Conservation (phyloP, 37 sponge, comb jelly and placozoan genomes). For the Chondrosia reniformis region DNA sequence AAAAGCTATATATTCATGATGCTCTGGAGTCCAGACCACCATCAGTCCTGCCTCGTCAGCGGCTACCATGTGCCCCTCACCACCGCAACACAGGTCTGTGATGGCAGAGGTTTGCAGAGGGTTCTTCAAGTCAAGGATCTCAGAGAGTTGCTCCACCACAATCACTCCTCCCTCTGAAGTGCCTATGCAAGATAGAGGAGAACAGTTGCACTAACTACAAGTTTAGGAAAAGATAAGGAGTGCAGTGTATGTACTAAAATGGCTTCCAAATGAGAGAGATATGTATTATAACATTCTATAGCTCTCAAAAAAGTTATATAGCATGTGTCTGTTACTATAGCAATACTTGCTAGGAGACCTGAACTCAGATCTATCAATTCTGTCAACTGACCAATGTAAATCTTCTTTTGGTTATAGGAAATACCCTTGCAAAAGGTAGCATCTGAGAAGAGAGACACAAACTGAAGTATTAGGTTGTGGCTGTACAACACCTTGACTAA, state of each 20-base stretch:
- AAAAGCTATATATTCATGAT: background rate
- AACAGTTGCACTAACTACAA: too few species aligned
- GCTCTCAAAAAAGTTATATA: too few species aligned
- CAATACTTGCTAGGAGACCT: too few species aligned
- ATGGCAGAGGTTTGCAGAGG: background rate
- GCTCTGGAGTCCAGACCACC: conserved; percentile 50
- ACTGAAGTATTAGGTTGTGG: background rate
- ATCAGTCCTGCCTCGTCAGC: conserved; percentile 65
- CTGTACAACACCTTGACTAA: background rate
- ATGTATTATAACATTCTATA: too few species aligned
- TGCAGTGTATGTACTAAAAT: too few species aligned
- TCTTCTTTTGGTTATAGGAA: background rate
- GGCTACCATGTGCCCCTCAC: conserved; percentile 34
- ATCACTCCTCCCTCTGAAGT: background rate
- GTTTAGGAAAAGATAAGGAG: too few species aligned
- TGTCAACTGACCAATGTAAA: conserved; percentile 8
- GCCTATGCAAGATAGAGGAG: background rate
- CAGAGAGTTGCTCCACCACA: conserved; percentile 5
- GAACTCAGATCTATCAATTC: too few species aligned
- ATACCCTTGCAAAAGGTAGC: conserved; percentile 6
- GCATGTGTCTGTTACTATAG: too few species aligned
- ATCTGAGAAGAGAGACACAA: background rate
- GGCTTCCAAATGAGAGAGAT: too few species aligned
- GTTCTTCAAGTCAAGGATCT: conserved; percentile 25
- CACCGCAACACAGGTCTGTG: background rate